These are phyloP conservation scores for Prunella strophiata DNA, from an alignment of 2,797 vertebrate species.

Conservation along the genomic window DNA sequence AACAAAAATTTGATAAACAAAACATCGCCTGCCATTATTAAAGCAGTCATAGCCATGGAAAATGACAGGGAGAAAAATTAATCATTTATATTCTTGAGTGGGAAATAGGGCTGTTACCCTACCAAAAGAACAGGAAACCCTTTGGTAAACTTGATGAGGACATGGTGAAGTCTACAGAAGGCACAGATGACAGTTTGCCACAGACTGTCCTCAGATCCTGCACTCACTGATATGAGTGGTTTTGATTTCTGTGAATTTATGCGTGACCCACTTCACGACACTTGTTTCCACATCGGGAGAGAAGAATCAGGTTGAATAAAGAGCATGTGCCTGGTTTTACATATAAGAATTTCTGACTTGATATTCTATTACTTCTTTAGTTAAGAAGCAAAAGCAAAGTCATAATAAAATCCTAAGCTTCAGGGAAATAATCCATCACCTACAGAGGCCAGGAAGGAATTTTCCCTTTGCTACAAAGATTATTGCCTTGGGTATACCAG, in stretches of 20 bases:
- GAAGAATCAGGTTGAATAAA: neutral
- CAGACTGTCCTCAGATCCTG: neutral
- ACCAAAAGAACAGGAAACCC: neutral
- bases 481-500: neutral
- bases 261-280: neutral
- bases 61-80: neutral
- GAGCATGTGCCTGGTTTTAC: neutral
- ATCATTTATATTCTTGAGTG: neutral
- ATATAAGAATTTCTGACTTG: neutral
- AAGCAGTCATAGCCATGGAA: neutral
- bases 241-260: neutral
- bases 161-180: neutral
- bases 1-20: neutral
- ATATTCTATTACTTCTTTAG: neutral
- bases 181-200: fast-evolving
- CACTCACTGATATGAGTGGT: neutral
- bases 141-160: neutral
- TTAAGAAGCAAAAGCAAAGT: neutral
- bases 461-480: neutral
- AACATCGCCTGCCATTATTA: neutral
- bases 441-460: neutral
- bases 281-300: neutral
- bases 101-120: neutral
- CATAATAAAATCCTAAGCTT: neutral
- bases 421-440: neutral